Evolutionary conservation across 2,113 vertebrate genomes (phyloP).

Genomic region (Dendrocopos noguchii): DNA sequence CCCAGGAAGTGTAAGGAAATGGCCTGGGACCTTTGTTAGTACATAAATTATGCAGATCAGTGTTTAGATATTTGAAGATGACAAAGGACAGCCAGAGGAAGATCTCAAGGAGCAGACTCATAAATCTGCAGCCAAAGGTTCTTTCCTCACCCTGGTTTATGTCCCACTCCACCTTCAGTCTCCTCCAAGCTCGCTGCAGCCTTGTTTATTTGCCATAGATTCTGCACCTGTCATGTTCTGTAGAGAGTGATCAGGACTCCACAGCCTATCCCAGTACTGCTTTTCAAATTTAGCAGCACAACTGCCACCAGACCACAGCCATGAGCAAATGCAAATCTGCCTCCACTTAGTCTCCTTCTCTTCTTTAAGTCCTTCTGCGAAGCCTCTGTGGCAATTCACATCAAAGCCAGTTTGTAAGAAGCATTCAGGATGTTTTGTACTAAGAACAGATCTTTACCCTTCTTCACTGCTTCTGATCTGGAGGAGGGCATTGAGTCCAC

Average conservation of each 20-base stretch:
- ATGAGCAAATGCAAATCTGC: neutral
- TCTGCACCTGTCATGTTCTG: neutral
- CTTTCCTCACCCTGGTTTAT: neutral
- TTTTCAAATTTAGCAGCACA: slow-evolving; percentile 1
- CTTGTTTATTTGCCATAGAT: neutral
- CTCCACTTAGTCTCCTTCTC: neutral
- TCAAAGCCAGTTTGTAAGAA: neutral
- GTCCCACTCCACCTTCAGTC: neutral
- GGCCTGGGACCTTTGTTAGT: neutral
- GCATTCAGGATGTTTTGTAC: neutral
- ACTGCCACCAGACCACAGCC: neutral
- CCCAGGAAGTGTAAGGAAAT: neutral
- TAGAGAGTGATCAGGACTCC: neutral
- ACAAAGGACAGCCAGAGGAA: neutral
- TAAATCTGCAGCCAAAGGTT: neutral
- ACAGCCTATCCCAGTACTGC: neutral
- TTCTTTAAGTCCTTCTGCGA: neutral
- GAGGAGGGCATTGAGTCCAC: too few species aligned
- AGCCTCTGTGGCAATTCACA: neutral
- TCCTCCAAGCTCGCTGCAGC: neutral
- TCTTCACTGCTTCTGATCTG: neutral
- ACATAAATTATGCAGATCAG: neutral
- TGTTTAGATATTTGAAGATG: neutral
- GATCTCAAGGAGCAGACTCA: neutral
- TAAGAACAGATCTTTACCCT: neutral